Evolutionary conservation across 2,113 vertebrate species (phyloP).

Genomic region (Antechinus flavipes): DNA sequence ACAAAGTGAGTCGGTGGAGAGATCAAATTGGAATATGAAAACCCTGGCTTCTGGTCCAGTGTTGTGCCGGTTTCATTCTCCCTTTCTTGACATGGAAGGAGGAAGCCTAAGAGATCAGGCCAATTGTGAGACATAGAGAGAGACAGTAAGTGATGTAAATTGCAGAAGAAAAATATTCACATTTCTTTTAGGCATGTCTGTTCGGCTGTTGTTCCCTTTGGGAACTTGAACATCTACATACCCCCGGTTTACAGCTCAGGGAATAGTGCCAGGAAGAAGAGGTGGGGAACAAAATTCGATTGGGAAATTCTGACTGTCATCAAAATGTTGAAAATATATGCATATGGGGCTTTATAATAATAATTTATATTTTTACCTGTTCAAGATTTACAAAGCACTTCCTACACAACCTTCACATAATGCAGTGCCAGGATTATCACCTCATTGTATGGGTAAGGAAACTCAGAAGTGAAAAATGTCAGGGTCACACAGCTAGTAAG

Average conservation of each 20-base stretch:
- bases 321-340: not conserved
- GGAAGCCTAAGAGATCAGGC: not conserved
- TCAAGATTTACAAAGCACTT: not conserved
- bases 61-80: not conserved
- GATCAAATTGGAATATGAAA: not conserved
- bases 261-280: not conserved
- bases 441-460: not conserved
- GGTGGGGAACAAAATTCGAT: not conserved
- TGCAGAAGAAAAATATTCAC: conserved; percentile 45
- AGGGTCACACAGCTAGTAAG: not conserved
- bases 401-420: not conserved
- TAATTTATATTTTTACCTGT: not conserved
- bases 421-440: not conserved
- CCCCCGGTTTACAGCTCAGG: not conserved
- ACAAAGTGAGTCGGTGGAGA: no score
- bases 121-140: conserved; percentile 45
- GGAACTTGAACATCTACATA: not conserved
- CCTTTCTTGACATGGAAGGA: not conserved
- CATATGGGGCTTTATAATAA: not conserved
- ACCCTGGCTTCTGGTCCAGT: not conserved
- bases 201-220: conserved; percentile 9
- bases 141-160: conserved; percentile 73
- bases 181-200: conserved; percentile 50
- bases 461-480: not conserved
- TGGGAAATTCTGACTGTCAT: not conserved